phyloP scores from a whole-genome alignment of 2,888 invertebrate genomes.

The Netelia inedita region DNA sequence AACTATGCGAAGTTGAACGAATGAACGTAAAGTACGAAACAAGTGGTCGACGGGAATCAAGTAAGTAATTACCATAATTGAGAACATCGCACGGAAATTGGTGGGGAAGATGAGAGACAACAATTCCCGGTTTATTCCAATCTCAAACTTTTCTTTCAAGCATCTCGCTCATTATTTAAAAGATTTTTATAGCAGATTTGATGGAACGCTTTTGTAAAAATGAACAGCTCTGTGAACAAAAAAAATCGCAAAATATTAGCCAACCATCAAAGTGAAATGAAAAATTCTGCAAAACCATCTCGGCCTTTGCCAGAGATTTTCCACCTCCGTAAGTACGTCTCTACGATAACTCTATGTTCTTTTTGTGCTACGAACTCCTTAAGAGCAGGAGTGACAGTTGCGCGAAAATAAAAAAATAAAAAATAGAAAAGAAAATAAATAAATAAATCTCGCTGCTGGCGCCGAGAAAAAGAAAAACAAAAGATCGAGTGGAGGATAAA shows the following conservation, averaged over 20 bases:
- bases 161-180: too few relatives aligned
- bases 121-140: conserved; percentile 50
- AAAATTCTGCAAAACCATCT: too few relatives aligned
- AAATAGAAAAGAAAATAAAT: too few relatives aligned
- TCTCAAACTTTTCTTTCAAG: background rate
- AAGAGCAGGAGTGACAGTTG: too few relatives aligned
- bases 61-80: conserved; percentile 81
- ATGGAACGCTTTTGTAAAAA: background rate
- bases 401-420: conserved; percentile 60
- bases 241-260: background rate
- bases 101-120: conserved; percentile 52
- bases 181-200: too few relatives aligned
- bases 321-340: background rate
- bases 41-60: conserved; percentile 59
- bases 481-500: conserved; percentile 7
- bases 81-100: conserved; percentile 77
- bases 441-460: conserved; percentile 54
- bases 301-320: conserved; percentile 1
- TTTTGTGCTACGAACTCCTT: background rate
- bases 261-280: background rate
- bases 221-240: background rate
- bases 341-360: background rate
- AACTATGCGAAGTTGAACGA: conserved; percentile 69
- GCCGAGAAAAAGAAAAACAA: conserved; percentile 36
- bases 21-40: background rate